These are phyloP conservation scores for Numenius phaeopus DNA, from an alignment of 2,797 vertebrate genomes.

Conservation along the genomic window DNA sequence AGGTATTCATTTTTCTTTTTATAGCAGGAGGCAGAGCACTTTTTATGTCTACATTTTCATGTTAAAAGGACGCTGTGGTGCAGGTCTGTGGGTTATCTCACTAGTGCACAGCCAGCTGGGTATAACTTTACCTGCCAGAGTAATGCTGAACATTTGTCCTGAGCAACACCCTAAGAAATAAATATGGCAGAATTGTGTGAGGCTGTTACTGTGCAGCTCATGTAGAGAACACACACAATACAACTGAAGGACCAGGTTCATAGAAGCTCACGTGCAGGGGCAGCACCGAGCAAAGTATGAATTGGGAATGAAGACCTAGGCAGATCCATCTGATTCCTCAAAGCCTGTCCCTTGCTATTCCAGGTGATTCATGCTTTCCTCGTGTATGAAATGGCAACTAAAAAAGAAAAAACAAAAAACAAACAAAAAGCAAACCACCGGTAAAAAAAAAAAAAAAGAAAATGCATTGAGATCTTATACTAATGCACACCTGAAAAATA, in stretches of 20 bases:
- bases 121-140: not conserved
- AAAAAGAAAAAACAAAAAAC: not conserved
- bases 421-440: not conserved
- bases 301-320: not conserved
- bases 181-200: not conserved
- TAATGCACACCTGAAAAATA: not conserved
- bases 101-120: not conserved
- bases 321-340: not conserved
- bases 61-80: not conserved
- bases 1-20: constrained; percentile 16
- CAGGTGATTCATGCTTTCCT: not conserved
- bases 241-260: not conserved
- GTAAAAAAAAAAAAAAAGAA: not conserved
- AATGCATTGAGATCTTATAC: not conserved
- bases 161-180: not conserved
- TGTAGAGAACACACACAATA: not conserved
- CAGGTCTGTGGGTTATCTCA: not conserved
- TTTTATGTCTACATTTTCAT: constrained; percentile 28
- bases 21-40: not conserved
- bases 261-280: not conserved
- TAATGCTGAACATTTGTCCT: not conserved
- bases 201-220: not conserved
- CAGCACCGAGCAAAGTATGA: not conserved
- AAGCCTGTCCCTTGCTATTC: not conserved
- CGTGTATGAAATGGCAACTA: not conserved